phyloP scores from a whole-genome alignment of 2,113 vertebrate species.

The Microcebus tavaratra region DNA sequence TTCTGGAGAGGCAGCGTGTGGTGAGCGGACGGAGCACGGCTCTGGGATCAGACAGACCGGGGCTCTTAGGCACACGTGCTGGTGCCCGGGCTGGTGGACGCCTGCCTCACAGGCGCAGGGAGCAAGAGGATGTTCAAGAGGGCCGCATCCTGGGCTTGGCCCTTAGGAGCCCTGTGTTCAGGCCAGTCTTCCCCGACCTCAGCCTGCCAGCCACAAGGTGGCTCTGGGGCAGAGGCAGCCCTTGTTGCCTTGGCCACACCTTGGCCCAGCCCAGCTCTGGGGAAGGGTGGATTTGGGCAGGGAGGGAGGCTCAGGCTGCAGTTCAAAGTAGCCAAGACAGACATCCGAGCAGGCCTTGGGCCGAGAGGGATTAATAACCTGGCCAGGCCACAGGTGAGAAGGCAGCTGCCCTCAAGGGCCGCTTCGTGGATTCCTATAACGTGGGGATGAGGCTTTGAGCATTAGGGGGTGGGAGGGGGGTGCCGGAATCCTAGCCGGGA shows the following conservation, averaged over 20 bases:
- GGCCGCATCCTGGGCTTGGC: fast-evolving
- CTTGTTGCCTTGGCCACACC: neutral
- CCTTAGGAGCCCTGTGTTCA: neutral
- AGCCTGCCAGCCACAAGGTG: neutral
- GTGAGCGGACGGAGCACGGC: neutral
- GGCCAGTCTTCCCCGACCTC: neutral
- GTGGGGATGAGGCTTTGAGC: too few species aligned
- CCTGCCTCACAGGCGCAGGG: neutral
- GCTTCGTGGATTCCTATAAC: neutral
- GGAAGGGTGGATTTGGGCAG: neutral
- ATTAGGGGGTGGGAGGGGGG: fast-evolving
- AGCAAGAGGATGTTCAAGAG: neutral
- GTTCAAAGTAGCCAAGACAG: neutral
- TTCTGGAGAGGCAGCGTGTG: fast-evolving
- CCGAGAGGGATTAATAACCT: neutral
- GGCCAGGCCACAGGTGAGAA: neutral
- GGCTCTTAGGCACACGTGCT: neutral
- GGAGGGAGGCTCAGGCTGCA: neutral
- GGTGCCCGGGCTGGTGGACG: neutral
- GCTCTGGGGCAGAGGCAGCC: neutral
- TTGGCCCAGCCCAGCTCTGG: neutral
- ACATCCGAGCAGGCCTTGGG: neutral
- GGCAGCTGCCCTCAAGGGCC: neutral
- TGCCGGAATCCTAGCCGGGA: neutral
- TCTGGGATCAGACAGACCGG: neutral